Conservation (phyloP, 92 coral and sea anemone genomes). For the Heliopora coerulea region DNA sequence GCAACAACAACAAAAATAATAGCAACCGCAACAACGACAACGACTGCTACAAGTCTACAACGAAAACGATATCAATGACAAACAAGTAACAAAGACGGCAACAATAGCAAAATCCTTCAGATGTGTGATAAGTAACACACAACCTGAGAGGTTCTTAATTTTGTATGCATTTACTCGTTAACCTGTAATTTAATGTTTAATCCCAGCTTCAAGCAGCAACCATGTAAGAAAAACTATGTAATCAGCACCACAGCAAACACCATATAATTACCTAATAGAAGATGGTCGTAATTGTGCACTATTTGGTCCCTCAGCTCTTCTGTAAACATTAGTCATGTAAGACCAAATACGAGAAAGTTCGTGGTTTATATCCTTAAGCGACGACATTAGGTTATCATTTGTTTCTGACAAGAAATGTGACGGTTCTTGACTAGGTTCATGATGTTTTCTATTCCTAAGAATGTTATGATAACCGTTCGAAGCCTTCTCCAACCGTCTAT, state of each 20-base stretch:
- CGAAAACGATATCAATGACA: too few relatives aligned
- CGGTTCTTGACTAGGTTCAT: background rate
- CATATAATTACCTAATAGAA: constrained; percentile 1
- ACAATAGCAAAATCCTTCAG: too few relatives aligned
- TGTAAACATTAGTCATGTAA: constrained; percentile 33
- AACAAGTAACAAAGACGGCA: too few relatives aligned
- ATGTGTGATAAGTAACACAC: too few relatives aligned
- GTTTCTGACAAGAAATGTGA: background rate
- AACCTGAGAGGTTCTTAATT: too few relatives aligned
- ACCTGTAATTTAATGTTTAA: too few relatives aligned
- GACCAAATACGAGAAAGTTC: constrained; percentile 44
- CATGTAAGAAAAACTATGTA: background rate
- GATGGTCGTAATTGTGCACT: background rate
- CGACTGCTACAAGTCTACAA: too few relatives aligned
- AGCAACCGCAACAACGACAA: too few relatives aligned
- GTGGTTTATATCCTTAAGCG: constrained; percentile 32
- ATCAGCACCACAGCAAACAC: background rate
- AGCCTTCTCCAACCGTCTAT: constrained; percentile 1
- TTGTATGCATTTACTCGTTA: too few relatives aligned
- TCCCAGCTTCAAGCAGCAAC: too few relatives aligned
- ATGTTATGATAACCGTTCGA: constrained; percentile 16
- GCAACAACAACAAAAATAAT: too few relatives aligned
- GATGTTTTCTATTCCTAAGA: background rate
- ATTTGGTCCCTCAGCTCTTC: constrained; percentile 25
- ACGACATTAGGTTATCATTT: constrained; percentile 37